A percentile compares a stretch with the other conserved stretches of the same genome.
These are phyloP conservation scores for Muscicapa comitata DNA, from an alignment of 2,797 vertebrate species.

Conservation along the genomic window DNA sequence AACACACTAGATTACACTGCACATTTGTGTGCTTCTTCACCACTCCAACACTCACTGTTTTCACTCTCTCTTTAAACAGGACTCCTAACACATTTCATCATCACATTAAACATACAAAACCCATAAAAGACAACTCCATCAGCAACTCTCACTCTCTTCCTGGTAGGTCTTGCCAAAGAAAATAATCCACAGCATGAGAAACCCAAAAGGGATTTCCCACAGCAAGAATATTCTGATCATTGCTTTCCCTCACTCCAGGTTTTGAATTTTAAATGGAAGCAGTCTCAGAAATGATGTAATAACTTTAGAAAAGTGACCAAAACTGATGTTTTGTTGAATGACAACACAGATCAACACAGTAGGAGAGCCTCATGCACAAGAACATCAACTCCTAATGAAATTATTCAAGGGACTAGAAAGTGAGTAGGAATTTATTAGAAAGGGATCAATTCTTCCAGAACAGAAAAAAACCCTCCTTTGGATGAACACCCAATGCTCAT, in stretches of 20 bases:
- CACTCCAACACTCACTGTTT: background rate
- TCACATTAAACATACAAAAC: background rate
- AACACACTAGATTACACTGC: background rate
- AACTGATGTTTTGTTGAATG: background rate
- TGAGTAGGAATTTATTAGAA: background rate
- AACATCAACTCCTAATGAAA: background rate
- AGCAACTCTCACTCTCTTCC: background rate
- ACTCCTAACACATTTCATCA: background rate
- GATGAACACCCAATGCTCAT: background rate
- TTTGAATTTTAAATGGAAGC: background rate
- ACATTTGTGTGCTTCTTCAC: background rate
- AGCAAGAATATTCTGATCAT: background rate
- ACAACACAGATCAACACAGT: background rate
- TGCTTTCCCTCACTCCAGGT: background rate
- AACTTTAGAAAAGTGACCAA: background rate
- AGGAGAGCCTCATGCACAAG: background rate
- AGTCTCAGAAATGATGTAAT: background rate
- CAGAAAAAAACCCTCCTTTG: background rate
- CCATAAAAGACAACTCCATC: background rate
- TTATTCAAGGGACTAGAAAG: background rate
- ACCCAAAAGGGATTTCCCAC: background rate
- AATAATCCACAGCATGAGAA: constrained; percentile 30
- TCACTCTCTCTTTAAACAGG: background rate
- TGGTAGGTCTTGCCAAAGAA: background rate
- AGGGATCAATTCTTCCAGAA: background rate